Base-by-base conservation (phyloP, 2,113 vertebrate genomes). In the Ciconia maguari region DNA sequence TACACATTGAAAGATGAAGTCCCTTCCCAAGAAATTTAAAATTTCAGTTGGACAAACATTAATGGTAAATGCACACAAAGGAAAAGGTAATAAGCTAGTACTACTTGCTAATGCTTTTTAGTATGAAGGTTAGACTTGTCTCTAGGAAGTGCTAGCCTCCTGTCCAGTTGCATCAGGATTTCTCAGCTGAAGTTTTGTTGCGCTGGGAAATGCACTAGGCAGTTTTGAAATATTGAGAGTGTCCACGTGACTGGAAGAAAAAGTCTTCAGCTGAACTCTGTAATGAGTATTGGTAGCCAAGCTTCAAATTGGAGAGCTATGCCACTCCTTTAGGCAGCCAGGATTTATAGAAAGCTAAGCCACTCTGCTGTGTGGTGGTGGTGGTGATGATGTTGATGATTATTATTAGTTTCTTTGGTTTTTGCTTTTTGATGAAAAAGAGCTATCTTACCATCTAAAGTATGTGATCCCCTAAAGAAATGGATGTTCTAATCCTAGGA, bases 381-480 rank as follows among this genome's bases (percentile, higher is more conserved):
- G 38, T 38, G 38, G 38, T 38, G 38, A 38, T 38, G 38, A 38
- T 38, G 38, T 38, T 38, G 38, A 38, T 38, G 38, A 38, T 16
- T 36, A 15, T 19, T 27, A 10, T 70, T 81, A 16, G 12, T 18
- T 15, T 13, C 4, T n/a, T 34, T 42, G 5, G 42, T 64, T 36
- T 41, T 71, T 30, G 0, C 34, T 75, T 72, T 83, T 81, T 38
- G 8, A 11, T 77, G 36, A 52, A 77, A 83, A 78, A 20, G 1
- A 41, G 30, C 13, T 74, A 5, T 82, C 29, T 70, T 92, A 34
- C 7, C 2, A 34, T 78, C 41, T 84, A 6, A 87, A 70, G 20
- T 41, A 29, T 80, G 48, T 30, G 46, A 55, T 81, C 48, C 27
- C 25, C 65, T 69, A n/a, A 48, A 49, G 83, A 91, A 97, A 83